Evolutionary conservation across 2,888 invertebrate species (phyloP), one percentile per base, ranked within the genome.

Genomic region (Chymomyza procnemis): DNA sequence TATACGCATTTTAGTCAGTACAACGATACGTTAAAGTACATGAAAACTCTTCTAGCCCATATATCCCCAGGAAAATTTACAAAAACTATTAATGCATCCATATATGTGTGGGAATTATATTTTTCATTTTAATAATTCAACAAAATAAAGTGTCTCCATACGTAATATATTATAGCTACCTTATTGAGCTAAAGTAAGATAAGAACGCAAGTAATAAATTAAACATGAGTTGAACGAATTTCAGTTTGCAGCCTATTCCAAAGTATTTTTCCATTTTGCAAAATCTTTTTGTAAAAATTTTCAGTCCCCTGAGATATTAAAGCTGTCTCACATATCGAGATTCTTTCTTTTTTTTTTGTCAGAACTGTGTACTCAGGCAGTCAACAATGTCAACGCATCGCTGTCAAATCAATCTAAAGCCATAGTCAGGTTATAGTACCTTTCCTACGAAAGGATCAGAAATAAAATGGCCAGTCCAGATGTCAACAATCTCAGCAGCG

Each of bases 321-420:
- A 55, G 21, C 12, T 58, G 34, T 58, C 54, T 54, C 22, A 58
- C 19, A 58, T 58, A 19, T 34, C n/a, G 46, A 58, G n/a, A 55
- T 41, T 34, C 18, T 6, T 16, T 58, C 8, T 26, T 4, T 6
- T 34, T 34, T 6, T 16, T 58, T 26, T 26, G 26, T 6, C 26
- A 4, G 26, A 8, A 8, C 55, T 26, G 26, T 22, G 58, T 14
- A 34, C 18, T 58, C 58, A 14, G 4, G 18, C 19, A 19, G 14
- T 26, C 18, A 14, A 69, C 68, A 76, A 67, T 79, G 85, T 76
- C 85, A 71, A 67, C 68, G 68, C 73, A 67, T 72, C 84, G 71
- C 76, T 76, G 67, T 71, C 73, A 76, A 85, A 81, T 85, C 80
- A 74, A 75, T 80, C 70, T 66, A 71, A 55, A 63, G 65, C 66